Evolutionary conservation across 1,140 invertebrate species (phyloP).

Genomic region (Coenobita brevimanus): DNA sequence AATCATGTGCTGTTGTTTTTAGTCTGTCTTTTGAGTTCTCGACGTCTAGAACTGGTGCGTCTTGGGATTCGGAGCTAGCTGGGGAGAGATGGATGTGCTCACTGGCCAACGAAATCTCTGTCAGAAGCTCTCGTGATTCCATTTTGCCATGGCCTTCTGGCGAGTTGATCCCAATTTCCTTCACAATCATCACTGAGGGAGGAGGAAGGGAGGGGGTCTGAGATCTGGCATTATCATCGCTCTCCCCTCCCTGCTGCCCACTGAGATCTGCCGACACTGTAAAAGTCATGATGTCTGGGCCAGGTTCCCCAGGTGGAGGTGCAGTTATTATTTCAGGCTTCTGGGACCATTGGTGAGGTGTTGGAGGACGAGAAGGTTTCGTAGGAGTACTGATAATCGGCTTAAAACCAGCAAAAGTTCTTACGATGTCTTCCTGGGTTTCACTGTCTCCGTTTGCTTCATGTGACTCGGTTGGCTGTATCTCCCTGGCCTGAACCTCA

Average conservation of each 20-base stretch:
- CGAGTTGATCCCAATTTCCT: not conserved
- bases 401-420: slow-evolving; percentile 20
- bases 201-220: not conserved
- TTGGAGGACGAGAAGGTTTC: not conserved
- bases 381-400: slow-evolving; percentile 14
- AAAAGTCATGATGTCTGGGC: not conserved
- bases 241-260: not conserved
- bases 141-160: not conserved
- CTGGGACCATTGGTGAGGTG: not conserved
- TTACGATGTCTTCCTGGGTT: not conserved
- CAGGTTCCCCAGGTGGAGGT: not conserved
- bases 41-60: no score
- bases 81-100: no score
- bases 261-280: slow-evolving; percentile 37
- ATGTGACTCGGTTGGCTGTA: not conserved
- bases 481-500: not conserved
- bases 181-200: slow-evolving; percentile 11
- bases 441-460: not conserved
- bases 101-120: not conserved
- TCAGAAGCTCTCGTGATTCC: not conserved
- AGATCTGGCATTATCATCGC: not conserved
- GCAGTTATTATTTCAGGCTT: slow-evolving; percentile 56
- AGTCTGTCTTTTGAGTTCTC: no score
- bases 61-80: no score
- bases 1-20: no score